Evolutionary conservation across 2,888 invertebrate species (phyloP).

Genomic region (Gymnoscelis rufifasciata): DNA sequence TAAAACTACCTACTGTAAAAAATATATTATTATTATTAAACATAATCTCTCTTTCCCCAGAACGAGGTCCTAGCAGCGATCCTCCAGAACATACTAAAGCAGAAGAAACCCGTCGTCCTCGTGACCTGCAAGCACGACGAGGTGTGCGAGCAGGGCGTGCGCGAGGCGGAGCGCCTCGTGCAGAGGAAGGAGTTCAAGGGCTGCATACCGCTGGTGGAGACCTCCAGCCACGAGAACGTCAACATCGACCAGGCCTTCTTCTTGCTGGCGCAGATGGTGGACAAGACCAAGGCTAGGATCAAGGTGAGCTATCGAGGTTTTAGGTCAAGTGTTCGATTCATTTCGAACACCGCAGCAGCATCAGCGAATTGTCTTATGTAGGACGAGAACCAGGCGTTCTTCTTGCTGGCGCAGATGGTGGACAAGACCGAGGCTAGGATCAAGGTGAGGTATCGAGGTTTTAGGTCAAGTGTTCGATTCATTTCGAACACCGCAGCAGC

Average conservation of each 20-base stretch:
- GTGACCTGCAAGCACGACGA: conserved; percentile 98
- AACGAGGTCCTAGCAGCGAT: conserved; percentile 89
- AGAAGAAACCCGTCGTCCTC: conserved; percentile 96
- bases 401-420: conserved; percentile 94
- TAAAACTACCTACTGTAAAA: no score
- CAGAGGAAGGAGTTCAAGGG: conserved; percentile 94
- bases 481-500: no score
- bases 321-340: no score
- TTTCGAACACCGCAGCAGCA: no score
- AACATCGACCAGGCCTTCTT: conserved; percentile 96
- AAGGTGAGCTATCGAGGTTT: conserved; percentile 49
- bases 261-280: conserved; percentile 93
- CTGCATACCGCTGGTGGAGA: conserved; percentile 93
- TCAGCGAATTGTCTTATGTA: no score
- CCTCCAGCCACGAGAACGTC: conserved; percentile 96
- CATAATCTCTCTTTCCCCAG: conserved; percentile 31
- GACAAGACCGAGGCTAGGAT: conserved; percentile 91
- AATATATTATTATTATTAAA: no score
- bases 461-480: no score
- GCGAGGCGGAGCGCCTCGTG: conserved; percentile 93
- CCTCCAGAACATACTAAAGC: conserved; percentile 91
- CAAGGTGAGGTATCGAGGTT: no score
- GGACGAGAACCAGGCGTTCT: no score
- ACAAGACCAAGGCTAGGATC: conserved; percentile 89
- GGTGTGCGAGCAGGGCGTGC: conserved; percentile 89